A percentile compares a stretch with the other conserved stretches of the same genome.
Conservation (phyloP, 2,888 invertebrate species). For the Aphodius granarius region DNA sequence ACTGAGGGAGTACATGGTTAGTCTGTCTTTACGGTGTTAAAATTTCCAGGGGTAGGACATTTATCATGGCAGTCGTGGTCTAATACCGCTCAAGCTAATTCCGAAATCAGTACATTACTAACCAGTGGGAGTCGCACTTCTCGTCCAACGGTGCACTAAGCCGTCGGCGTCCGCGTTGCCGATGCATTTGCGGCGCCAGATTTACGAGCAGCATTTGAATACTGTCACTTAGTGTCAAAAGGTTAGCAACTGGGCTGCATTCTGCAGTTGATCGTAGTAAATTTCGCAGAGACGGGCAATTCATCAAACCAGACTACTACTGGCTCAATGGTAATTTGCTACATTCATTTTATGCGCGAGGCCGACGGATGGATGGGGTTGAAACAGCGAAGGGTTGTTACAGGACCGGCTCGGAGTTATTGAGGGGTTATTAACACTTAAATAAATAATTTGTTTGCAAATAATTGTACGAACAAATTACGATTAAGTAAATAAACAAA, state of each 20-base stretch:
- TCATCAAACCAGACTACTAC: conserved; percentile 21
- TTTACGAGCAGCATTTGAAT: conserved; percentile 25
- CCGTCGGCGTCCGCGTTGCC: not conserved
- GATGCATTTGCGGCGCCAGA: conserved; percentile 16
- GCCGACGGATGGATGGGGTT: conserved; percentile 2
- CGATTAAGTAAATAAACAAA: too few relatives aligned
- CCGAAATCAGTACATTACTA: conserved; percentile 10
- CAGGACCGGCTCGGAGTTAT: not conserved
- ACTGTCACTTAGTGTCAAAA: conserved; percentile 25
- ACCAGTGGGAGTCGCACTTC: not conserved
- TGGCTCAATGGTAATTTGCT: conserved; percentile 24
- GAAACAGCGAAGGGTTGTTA: not conserved
- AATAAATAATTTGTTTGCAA: too few relatives aligned
- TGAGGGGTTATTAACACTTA: too few relatives aligned
- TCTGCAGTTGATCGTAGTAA: conserved; percentile 26
- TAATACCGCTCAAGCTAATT: conserved; percentile 7
- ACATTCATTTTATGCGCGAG: conserved; percentile 22
- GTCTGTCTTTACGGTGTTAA: not conserved
- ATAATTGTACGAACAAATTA: too few relatives aligned
- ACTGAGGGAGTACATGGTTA: not conserved
- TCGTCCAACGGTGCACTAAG: not conserved
- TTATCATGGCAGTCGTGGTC: not conserved
- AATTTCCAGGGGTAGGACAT: not conserved
- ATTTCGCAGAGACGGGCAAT: conserved; percentile 23
- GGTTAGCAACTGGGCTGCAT: conserved; percentile 24